A percentile compares a stretch with the other conserved stretches of the same genome.
These are phyloP conservation scores for Pseudomyrmex concolor DNA, from an alignment of 1,140 invertebrate species.

Conservation along the genomic window DNA sequence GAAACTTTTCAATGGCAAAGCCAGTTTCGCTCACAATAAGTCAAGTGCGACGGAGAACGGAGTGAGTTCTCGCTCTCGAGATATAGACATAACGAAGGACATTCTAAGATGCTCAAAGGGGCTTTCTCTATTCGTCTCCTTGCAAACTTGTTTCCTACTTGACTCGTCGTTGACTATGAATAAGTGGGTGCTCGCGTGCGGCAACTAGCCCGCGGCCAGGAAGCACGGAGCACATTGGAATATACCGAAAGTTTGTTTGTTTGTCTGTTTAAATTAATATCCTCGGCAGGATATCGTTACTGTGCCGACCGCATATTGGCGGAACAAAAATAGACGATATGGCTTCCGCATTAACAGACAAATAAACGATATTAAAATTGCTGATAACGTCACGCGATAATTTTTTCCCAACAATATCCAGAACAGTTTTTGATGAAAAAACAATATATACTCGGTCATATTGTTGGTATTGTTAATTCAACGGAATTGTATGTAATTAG, in stretches of 20 bases:
- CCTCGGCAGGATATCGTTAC: not conserved
- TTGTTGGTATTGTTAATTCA: no score
- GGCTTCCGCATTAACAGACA: not conserved
- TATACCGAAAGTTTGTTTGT: not conserved
- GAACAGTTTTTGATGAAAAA: no score
- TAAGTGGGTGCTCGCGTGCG: constrained; percentile 14
- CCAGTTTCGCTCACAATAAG: not conserved
- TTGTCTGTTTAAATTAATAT: constrained; percentile 1
- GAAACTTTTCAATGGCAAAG: not conserved
- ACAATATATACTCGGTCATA: no score
- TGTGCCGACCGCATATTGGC: not conserved
- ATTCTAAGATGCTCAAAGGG: not conserved
- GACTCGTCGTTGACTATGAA: constrained; percentile 35
- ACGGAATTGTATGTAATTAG: no score
- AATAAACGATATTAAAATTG: not conserved
- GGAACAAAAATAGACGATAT: not conserved
- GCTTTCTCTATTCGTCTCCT: constrained; percentile 15
- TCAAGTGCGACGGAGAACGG: not conserved
- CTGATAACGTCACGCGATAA: no score
- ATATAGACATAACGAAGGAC: constrained; percentile 21
- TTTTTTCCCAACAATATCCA: no score
- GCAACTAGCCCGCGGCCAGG: constrained; percentile 1
- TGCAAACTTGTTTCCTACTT: constrained; percentile 36
- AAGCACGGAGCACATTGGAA: not conserved
- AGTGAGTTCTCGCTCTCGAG: constrained; percentile 3